Base-by-base conservation (phyloP, 2,888 invertebrate species). In the Heliconius hortense region DNA sequence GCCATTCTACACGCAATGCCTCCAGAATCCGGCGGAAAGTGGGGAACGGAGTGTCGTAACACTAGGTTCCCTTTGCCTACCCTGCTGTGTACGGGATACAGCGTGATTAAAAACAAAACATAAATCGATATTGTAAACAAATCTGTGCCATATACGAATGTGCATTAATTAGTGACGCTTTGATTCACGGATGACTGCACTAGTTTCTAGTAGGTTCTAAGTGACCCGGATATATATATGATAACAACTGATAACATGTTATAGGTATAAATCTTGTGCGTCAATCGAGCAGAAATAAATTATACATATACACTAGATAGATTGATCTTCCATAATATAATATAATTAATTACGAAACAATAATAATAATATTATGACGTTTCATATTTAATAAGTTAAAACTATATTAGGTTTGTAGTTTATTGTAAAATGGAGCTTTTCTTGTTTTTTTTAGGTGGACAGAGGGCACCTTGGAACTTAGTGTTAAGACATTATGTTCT, bases 201-300 rank as follows among this genome's bases (percentile, higher is more conserved):
- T 56, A 48, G 73, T 67, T 56, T 74, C 28, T 74, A 66, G 35
- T 66, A n/a, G n/a, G 56, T 56, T 24, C 64, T 66, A 63, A 76
- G 63, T 69, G 72, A 79, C 76, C 79, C 77, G 77, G 75, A 80
- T 76, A 68, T 74, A 56, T 71, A 72, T 31, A 62, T 76, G 77
- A 72, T 78, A 75, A 68, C 68, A 8, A 75, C 53, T 69, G 66
- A 74, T 74, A 70, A 69, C 62, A 64, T 13, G 39, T 66, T 24
- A 66, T 56, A 60, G 64, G 39, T 5, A 59, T 74, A 48, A 56
- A 59, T 62, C 28, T 59, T 64, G 26, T 70, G 64, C 70, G 64
- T 74, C 70, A 71, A 76, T 63, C 69, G 64, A 70, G 48, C 21
- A 63, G 28, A 64, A 53, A 67, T 53, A 24, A 18, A 31, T 69